Conservation (phyloP, 2,797 vertebrate species). For the Setipinna tenuifilis region DNA sequence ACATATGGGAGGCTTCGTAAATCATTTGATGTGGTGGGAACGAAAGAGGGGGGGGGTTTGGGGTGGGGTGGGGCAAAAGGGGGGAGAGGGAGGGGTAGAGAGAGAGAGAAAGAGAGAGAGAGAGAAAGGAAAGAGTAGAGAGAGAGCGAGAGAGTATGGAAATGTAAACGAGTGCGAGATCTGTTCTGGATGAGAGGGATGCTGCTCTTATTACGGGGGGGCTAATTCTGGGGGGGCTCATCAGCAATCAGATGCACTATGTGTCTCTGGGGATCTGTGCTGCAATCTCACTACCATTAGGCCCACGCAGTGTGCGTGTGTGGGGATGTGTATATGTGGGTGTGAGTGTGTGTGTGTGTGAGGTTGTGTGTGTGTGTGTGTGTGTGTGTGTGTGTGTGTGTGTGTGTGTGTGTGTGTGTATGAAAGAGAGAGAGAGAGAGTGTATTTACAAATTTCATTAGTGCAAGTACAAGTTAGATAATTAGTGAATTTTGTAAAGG, state of each 20-base stretch:
- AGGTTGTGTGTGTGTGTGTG: slow-evolving; percentile 33
- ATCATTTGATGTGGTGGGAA: slow-evolving; percentile 33
- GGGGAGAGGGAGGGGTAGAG: not conserved
- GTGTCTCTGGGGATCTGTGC: not conserved
- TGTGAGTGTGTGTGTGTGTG: not conserved
- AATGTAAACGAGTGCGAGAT: slow-evolving; percentile 18
- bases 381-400: slow-evolving; percentile 50
- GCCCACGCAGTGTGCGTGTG: not conserved
- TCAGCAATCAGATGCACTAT: not conserved
- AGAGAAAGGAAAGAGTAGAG: not conserved
- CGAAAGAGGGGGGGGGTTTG: not conserved
- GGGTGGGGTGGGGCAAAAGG: not conserved
- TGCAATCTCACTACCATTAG: not conserved
- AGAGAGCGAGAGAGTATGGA: not conserved
- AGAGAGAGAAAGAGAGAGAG: not conserved
- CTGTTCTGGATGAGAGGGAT: slow-evolving; percentile 5
- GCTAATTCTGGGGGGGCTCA: not conserved
- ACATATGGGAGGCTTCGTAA: slow-evolving; percentile 14
- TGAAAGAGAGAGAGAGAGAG: not conserved
- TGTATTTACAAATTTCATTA: too few species aligned
- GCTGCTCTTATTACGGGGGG: not conserved
- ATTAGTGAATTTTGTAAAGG: not conserved
- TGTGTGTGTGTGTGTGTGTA: slow-evolving; percentile 40
- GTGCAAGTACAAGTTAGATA: too few species aligned
- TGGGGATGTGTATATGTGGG: slow-evolving; percentile 6